Percentiles rank a stretch among this genome's conserved stretches.
Evolutionary conservation across 2,797 vertebrate genomes (phyloP).

Genomic region (Chelon auratus): DNA sequence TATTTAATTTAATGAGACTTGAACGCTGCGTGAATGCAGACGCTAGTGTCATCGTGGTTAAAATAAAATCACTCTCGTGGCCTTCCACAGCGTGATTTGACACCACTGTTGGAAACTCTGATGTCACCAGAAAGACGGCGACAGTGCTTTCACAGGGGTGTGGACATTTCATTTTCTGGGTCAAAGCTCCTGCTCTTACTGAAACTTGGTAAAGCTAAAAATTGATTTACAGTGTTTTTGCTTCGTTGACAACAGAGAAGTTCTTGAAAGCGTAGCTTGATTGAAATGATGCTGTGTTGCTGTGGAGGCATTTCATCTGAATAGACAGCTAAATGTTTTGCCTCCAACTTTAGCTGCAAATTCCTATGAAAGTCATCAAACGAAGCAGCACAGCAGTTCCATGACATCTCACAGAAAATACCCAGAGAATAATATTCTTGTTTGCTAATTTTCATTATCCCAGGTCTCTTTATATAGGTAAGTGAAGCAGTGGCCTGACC

Average conservation of each 20-base stretch:
- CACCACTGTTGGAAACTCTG: slow-evolving; percentile 39
- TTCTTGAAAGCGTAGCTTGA: slow-evolving; percentile 29
- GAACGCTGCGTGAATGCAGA: neutral
- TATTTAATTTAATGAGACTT: neutral
- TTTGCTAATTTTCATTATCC: slow-evolving; percentile 51
- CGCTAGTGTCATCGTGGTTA: slow-evolving; percentile 3
- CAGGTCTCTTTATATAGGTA: slow-evolving; percentile 45
- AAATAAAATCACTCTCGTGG: slow-evolving; percentile 30
- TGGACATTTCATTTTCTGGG: slow-evolving; percentile 60
- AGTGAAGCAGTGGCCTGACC: slow-evolving; percentile 60
- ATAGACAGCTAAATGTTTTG: slow-evolving; percentile 8
- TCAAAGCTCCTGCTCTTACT: slow-evolving; percentile 44
- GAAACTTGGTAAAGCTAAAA: slow-evolving; percentile 28
- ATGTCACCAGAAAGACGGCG: slow-evolving; percentile 39
- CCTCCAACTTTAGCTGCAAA: slow-evolving; percentile 1
- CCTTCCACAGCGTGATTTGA: slow-evolving; percentile 27
- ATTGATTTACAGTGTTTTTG: slow-evolving; percentile 19
- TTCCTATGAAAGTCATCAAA: slow-evolving; percentile 18
- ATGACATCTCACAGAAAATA: slow-evolving; percentile 7
- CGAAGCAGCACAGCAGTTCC: slow-evolving; percentile 16
- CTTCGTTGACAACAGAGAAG: slow-evolving; percentile 28
- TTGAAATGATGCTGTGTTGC: neutral
- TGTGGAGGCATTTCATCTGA: slow-evolving; percentile 8
- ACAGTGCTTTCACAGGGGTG: slow-evolving; percentile 26
- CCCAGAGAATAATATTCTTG: slow-evolving; percentile 26